Conservation (phyloP, 2,888 invertebrate species). For the Drosophila anomalata region DNA sequence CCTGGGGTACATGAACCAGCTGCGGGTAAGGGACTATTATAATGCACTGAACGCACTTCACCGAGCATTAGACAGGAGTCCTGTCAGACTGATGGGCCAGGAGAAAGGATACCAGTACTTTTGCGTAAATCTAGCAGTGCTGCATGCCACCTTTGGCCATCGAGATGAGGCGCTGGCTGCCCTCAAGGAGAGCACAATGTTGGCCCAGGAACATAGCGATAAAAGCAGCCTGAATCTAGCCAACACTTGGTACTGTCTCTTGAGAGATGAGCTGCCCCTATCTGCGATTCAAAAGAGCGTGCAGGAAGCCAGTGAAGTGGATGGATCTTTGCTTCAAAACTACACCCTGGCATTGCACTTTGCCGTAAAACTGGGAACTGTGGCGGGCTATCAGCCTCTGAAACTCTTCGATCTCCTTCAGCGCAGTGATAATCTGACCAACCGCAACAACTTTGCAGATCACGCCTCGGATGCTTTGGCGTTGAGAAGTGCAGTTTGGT, state of each 20-base stretch:
- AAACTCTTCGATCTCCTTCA: constrained; percentile 88
- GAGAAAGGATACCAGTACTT: constrained; percentile 92
- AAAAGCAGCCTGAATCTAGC: constrained; percentile 93
- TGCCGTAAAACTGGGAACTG: constrained; percentile 90
- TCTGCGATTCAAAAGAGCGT: constrained; percentile 82
- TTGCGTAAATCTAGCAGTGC: constrained; percentile 94
- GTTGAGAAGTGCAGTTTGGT: constrained; percentile 94
- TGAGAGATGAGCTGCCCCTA: constrained; percentile 80
- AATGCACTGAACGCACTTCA: constrained; percentile 80
- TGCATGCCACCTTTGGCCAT: constrained; percentile 91
- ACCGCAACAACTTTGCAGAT: constrained; percentile 92
- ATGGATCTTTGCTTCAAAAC: constrained; percentile 88
- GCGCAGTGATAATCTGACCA: constrained; percentile 93
- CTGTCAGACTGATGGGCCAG: constrained; percentile 90
- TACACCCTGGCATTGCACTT: constrained; percentile 90
- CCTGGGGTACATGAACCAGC: constrained; percentile 94
- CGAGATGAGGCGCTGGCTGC: constrained; percentile 91
- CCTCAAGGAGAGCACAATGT: constrained; percentile 93
- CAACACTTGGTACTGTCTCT: constrained; percentile 91
- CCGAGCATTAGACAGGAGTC: constrained; percentile 90
- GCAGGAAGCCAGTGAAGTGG: constrained; percentile 73
- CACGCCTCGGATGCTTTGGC: constrained; percentile 91
- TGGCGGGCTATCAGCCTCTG: constrained; percentile 81
- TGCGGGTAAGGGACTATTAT: constrained; percentile 94
- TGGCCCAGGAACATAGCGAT: constrained; percentile 95